Base-by-base conservation (phyloP, 2,888 invertebrate genomes). In the Amphimallon solstitiale region DNA sequence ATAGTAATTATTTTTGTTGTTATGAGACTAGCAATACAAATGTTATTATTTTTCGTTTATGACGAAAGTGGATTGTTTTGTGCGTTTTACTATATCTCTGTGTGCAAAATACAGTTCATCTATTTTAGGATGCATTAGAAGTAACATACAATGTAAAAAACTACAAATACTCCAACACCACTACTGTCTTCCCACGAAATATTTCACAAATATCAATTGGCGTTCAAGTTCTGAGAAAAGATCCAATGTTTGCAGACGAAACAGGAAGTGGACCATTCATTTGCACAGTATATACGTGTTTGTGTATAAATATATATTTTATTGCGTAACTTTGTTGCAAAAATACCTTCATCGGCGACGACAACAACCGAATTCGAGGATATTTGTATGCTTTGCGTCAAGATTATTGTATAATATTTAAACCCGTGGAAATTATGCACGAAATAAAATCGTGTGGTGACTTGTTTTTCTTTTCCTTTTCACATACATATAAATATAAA, bases 181-280 rank as follows among this genome's bases (percentile, higher is more conserved):
- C 21, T 56, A 21, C 38, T 21, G 21, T 19, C 15, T 35, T 19
- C 19, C 15, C 14, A 49, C 6, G 35, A 19, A 40, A 23, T 23
- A 29, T 29, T 45, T 43, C 14, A 60, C 34, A 45, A 43, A 40
- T 14, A 48, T 15, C 35, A 48, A n/a, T n/a, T n/a, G n/a, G n/a
- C n/a, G n/a, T 61, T 46, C 35, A 49, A 12, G 17, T 52, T 52
- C 38, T 10, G 12, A 52, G 52, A 52, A n/a, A 29, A 10, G 15
- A 37, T 52, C 15, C 37, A 5, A 37, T 52, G 52, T 52, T 52
- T 52, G 37, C 52, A 10, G 52, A 37, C 37, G 52, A 52, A 52
- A 52, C 52, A 52, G 52, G 52, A 52, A 52, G 37, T 34, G 37
- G 19, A 52, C 52, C 52, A 52, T 52, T 52, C 52, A 52, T 52